A percentile compares a stretch with the other conserved stretches of the same genome.
phyloP scores from a whole-genome alignment of 2,888 invertebrate genomes.

The Lucinisca nassula region DNA sequence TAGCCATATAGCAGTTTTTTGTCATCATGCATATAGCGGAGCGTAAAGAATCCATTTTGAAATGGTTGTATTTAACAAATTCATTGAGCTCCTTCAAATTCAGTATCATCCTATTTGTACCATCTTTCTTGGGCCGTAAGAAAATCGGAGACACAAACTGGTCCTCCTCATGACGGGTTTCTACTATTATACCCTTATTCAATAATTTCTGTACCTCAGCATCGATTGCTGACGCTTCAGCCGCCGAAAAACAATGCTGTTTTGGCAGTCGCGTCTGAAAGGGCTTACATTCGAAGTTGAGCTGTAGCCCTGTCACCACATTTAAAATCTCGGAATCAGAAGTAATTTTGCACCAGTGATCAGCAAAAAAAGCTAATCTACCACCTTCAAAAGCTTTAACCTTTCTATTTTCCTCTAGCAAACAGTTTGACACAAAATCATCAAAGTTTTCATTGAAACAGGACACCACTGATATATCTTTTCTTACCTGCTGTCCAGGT shows the following conservation, averaged over 20 bases:
- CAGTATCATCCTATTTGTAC: slow-evolving; percentile 33
- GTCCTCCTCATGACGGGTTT: neutral
- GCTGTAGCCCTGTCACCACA: neutral
- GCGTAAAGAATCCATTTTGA: slow-evolving; percentile 49
- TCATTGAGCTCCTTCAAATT: slow-evolving; percentile 38
- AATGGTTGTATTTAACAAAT: slow-evolving; percentile 33
- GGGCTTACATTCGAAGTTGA: neutral
- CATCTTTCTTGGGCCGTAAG: slow-evolving; percentile 30
- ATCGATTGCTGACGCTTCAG: slow-evolving; percentile 14
- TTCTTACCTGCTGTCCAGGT: neutral
- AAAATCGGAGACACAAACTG: slow-evolving; percentile 56
- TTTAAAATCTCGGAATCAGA: neutral
- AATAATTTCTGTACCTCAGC: slow-evolving; percentile 38
- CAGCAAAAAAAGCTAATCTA: neutral
- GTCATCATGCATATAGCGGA: slow-evolving; percentile 12
- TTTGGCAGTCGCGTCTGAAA: neutral
- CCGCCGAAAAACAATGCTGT: neutral
- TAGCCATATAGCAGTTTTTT: slow-evolving; percentile 16
- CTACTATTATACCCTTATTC: slow-evolving; percentile 10
- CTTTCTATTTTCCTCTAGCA: neutral
- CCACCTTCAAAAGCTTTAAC: neutral
- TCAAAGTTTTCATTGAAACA: neutral
- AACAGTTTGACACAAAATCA: neutral
- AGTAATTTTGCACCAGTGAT: neutral
- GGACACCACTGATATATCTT: neutral